Base-by-base conservation (phyloP, 2,113 vertebrate genomes). In the Atrichornis clamosus region DNA sequence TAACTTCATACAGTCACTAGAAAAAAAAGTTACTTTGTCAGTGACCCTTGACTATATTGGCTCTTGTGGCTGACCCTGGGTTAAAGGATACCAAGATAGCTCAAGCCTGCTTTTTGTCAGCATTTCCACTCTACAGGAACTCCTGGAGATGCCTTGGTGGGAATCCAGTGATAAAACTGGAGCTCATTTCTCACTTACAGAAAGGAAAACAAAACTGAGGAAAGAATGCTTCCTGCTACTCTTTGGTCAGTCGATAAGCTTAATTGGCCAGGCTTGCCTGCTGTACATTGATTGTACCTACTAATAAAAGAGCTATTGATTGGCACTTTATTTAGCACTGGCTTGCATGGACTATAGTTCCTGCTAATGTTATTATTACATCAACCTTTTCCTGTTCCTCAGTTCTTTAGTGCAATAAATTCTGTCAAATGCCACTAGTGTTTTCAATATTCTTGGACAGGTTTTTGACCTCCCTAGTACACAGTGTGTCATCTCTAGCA, bases 61-160 rank as follows among this genome's bases (percentile, higher is more conserved):
- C 89, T 90, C 82, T 75, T 23, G 59, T 47, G 60, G 89, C 93
- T 98, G 97, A 98, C 98, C 98, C 84, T 23, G 83, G 97, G 98
- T 98, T 98, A 98, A 97, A 97, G 97, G 95, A 96, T 97, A 86
- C 63, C 42, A 87, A 98, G 98, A 99, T 99, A 99, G 97, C 97
- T 95, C 84, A 95, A 94, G 97, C 98, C 99, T 99, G 99, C 97
- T 99, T 98, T 99, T 98, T 98, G 98, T 99, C 98, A 99, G 97
- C 12, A 50, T 95, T 98, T 98, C 97, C 96, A 98, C 97, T 97
- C 97, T 96, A 42, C 87, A 97, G 96, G 97, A 97, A 97, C 98
- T 98, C 96, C 73, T 84, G 97, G 98, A 98, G 97, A 96, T 92
- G 97, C 95, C 97, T 96, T 94, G 98, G 98, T 99, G 99, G 98